A percentile compares a stretch with the other conserved stretches of the same genome.
These are phyloP conservation scores for Apoderus coryli DNA, from an alignment of 2,888 invertebrate species.

Conservation along the genomic window DNA sequence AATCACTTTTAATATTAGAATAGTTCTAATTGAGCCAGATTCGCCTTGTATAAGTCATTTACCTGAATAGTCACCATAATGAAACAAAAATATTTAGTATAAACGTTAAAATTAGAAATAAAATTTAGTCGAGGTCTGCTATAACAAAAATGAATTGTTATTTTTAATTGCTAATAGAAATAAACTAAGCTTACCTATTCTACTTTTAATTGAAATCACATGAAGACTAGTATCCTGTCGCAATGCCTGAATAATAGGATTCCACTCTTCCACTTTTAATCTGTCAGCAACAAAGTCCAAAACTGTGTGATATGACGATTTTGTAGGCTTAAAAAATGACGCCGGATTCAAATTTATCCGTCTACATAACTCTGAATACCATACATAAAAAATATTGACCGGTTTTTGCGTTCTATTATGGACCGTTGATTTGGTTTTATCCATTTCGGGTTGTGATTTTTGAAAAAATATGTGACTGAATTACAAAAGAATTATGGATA, in stretches of 20 bases:
- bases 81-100: too few species aligned
- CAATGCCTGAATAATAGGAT: constrained; percentile 56
- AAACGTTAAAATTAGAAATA: too few species aligned
- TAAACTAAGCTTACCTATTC: constrained; percentile 18
- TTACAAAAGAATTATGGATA: too few species aligned
- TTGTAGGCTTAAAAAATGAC: constrained; percentile 27
- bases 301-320: constrained; percentile 28
- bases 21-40: too few species aligned
- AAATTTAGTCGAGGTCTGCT: too few species aligned
- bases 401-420: constrained; percentile 22
- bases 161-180: too few species aligned
- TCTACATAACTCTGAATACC: constrained; percentile 32
- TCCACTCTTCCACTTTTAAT: constrained; percentile 62
- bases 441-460: too few species aligned
- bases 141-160: too few species aligned
- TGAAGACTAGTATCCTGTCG: constrained; percentile 57
- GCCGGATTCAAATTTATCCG: constrained; percentile 28
- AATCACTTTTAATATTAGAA: too few species aligned
- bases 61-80: too few species aligned
- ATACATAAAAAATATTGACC: constrained; percentile 30
- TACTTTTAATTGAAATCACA: constrained; percentile 50
- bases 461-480: too few species aligned
- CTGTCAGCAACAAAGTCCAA: constrained; percentile 60
- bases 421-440: constrained; percentile 19
- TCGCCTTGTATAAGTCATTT: too few species aligned